Conservation (phyloP, 1,140 invertebrate species). For the Drosophila simulans region DNA sequence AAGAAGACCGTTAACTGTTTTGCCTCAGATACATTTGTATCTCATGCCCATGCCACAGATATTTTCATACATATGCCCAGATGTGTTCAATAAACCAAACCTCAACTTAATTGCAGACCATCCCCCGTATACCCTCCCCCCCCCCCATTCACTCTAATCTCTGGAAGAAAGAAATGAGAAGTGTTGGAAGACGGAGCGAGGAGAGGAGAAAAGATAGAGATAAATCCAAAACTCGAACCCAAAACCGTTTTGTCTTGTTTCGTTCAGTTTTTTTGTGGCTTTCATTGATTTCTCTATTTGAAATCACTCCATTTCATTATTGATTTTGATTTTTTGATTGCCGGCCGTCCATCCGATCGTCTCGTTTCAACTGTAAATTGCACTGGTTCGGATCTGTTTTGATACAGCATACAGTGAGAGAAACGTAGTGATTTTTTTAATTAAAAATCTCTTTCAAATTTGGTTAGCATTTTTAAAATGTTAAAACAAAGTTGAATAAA, state of each 20-base stretch:
- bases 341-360: conserved; percentile 26
- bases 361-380: conserved; percentile 52
- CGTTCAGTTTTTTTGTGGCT: conserved; percentile 47
- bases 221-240: conserved; percentile 19
- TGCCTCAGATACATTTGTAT: conserved; percentile 53
- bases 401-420: conserved; percentile 1
- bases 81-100: conserved; percentile 74
- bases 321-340: conserved; percentile 79
- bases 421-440: neutral
- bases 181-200: neutral
- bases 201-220: conserved; percentile 38
- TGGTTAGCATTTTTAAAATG: no score
- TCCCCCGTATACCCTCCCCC: conserved; percentile 15
- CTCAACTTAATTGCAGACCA: conserved; percentile 50
- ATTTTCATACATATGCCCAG: conserved; percentile 30
- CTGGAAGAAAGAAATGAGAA: conserved; percentile 11
- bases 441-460: no score
- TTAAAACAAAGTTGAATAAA: no score
- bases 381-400: conserved; percentile 17
- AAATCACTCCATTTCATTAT: conserved; percentile 77
- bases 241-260: conserved; percentile 68
- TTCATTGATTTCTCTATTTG: conserved; percentile 81
- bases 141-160: conserved; percentile 13
- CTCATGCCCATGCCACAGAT: conserved; percentile 27
- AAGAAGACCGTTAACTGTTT: conserved; percentile 65